A percentile compares a stretch with the other conserved stretches of the same genome.
Evolutionary conservation across 2,888 invertebrate species (phyloP).

Genomic region (Beris chalybata): DNA sequence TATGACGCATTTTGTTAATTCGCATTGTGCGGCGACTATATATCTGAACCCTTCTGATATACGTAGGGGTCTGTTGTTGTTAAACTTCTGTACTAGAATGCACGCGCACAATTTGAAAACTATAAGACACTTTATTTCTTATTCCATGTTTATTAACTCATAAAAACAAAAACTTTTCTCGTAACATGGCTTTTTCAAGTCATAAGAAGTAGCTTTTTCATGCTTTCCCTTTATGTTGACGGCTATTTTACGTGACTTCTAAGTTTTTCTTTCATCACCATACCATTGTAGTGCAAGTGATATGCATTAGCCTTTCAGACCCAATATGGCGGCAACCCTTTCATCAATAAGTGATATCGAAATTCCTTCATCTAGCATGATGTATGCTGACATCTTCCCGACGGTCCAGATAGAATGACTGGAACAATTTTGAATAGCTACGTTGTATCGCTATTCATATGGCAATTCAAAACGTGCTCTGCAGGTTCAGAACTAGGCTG

Average conservation of each 20-base stretch:
- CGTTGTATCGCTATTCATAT: background rate
- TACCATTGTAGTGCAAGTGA: conserved; percentile 13
- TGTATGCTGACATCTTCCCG: conserved; percentile 15
- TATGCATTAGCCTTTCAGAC: background rate
- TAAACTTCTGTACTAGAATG: too few species aligned
- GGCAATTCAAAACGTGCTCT: conserved; percentile 7
- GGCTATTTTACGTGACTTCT: conserved; percentile 1
- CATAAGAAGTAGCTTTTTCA: background rate
- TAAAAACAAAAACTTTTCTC: too few species aligned
- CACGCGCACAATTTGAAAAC: too few species aligned
- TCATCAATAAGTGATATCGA: conserved; percentile 6
- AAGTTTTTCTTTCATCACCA: background rate
- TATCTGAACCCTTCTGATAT: too few species aligned
- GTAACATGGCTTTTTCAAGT: conserved; percentile 1
- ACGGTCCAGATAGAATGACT: conserved; percentile 1
- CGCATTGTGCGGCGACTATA: too few species aligned
- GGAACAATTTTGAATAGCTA: background rate
- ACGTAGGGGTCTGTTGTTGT: too few species aligned
- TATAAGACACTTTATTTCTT: too few species aligned
- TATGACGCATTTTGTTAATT: too few species aligned
- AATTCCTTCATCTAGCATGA: conserved; percentile 36
- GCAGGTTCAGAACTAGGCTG: too few species aligned
- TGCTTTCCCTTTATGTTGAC: conserved; percentile 3
- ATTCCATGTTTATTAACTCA: too few species aligned
- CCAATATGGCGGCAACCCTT: background rate